Evolutionary conservation across 2,113 vertebrate genomes (phyloP), one percentile per base, ranked within the genome.

Genomic region (Semnornis frantzii): DNA sequence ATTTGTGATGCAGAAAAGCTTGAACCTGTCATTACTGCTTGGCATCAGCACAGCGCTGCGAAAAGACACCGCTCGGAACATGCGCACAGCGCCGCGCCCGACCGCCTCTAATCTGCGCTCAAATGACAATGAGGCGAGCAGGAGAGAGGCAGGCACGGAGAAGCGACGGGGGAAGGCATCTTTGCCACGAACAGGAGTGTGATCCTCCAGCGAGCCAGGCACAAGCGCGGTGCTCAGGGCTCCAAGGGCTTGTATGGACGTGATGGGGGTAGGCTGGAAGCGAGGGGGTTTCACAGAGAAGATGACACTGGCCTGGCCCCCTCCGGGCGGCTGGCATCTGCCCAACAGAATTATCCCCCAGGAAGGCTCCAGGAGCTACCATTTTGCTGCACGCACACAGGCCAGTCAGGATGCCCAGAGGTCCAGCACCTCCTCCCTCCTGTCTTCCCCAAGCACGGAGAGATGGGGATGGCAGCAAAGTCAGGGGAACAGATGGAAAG

Each of bases 21-120:
- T 97, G 97, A 98, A 95, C 97, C 97, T 97, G 97, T 97, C 98
- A 98, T 97, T 97, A 97, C 86, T 92, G 96, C 94, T 97, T 97
- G 97, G 97, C 97, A 97, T 97, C 90, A 97, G 95, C 60, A 66
- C 93, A 85, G 90, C 63, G 9, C 96, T 88, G 96, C 94, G 93
- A 95, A 94, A 95, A 93, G 90, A 68, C 85, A 74, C 94, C 3
- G 60, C 87, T 78, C 30, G 21, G 95, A 91, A 92, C 97, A 97
- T 96, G 96, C 90, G 94, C 95, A 87, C 57, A 90, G 82, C 9
- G 7, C 89, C 74, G 76, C 88, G 79, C 92, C 95, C 88, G 76
- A 68, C 81, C 94, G 90, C 66, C 93, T 97, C 96, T 96, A 78
- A 90, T 91, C 92, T 86, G 65, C 93, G 89, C 94, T 93, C 87